phyloP scores from a whole-genome alignment of 2,113 vertebrate species.

The Sceloporus tristichus region DNA sequence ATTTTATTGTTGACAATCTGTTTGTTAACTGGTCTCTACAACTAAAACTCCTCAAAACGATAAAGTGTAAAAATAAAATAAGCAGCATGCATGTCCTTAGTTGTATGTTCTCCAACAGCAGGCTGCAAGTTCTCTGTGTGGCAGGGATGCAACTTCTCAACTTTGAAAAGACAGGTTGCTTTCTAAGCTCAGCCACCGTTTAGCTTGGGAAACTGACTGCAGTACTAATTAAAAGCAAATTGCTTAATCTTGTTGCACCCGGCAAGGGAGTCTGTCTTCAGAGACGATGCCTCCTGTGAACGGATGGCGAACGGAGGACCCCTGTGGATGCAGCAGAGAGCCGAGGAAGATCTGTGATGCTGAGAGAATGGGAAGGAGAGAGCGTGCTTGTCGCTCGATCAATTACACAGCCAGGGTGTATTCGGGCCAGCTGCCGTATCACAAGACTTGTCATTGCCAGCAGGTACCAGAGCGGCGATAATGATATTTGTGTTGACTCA shows the following conservation, averaged over 20 bases:
- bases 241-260: slow-evolving; percentile 66
- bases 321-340: slow-evolving; percentile 25
- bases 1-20: slow-evolving; percentile 22
- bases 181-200: slow-evolving; percentile 19
- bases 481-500: slow-evolving; percentile 19
- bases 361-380: background rate
- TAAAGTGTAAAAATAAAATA: slow-evolving; percentile 24
- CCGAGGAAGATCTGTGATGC: background rate
- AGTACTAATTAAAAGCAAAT: slow-evolving; percentile 78
- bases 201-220: slow-evolving; percentile 59
- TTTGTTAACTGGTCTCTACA: slow-evolving; percentile 56
- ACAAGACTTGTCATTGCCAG: slow-evolving; percentile 26
- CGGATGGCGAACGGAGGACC: slow-evolving; percentile 31
- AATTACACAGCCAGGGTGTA: background rate
- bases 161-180: slow-evolving; percentile 64
- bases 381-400: background rate
- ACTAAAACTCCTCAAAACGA: slow-evolving; percentile 44
- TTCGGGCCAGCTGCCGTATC: slow-evolving; percentile 24
- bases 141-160: slow-evolving; percentile 52
- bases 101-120: slow-evolving; percentile 57
- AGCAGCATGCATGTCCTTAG: slow-evolving; percentile 40
- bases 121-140: slow-evolving; percentile 46
- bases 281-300: slow-evolving; percentile 52
- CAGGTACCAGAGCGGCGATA: slow-evolving; percentile 7
- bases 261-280: slow-evolving; percentile 50